Evolutionary conservation across 2,113 vertebrate species (phyloP).

Genomic region (Pygoscelis adeliae): DNA sequence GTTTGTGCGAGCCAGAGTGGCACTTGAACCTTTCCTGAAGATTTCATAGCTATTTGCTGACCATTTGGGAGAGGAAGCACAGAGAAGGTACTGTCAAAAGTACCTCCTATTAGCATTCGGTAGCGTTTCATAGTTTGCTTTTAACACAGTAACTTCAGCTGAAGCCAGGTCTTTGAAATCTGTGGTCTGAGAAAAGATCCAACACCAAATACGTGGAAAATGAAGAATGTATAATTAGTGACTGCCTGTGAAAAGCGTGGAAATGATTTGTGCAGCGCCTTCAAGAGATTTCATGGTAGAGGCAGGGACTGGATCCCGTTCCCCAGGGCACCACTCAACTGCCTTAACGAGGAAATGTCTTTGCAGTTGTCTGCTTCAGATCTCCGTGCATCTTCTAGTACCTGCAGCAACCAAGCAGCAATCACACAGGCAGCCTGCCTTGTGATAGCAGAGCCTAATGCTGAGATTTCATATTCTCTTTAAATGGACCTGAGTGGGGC

Average conservation of each 20-base stretch:
- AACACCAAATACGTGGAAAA: background rate
- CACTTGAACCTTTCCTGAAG: background rate
- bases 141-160: background rate
- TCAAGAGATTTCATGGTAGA: background rate
- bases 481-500: background rate
- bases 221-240: background rate
- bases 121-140: background rate
- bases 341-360: background rate
- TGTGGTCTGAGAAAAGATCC: background rate
- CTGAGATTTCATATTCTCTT: background rate
- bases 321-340: background rate
- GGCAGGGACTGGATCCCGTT: background rate
- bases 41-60: background rate
- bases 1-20: background rate
- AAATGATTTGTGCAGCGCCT: background rate
- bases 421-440: background rate
- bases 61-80: background rate
- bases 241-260: background rate
- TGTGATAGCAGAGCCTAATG: background rate
- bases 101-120: background rate
- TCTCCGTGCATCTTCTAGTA: background rate
- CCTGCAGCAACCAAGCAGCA: background rate
- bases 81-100: background rate
- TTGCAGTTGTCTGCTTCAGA: background rate
- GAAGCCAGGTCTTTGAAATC: background rate